Evolutionary conservation across 2,888 invertebrate species (phyloP).

Genomic region (Scaptomyza polygonia): DNA sequence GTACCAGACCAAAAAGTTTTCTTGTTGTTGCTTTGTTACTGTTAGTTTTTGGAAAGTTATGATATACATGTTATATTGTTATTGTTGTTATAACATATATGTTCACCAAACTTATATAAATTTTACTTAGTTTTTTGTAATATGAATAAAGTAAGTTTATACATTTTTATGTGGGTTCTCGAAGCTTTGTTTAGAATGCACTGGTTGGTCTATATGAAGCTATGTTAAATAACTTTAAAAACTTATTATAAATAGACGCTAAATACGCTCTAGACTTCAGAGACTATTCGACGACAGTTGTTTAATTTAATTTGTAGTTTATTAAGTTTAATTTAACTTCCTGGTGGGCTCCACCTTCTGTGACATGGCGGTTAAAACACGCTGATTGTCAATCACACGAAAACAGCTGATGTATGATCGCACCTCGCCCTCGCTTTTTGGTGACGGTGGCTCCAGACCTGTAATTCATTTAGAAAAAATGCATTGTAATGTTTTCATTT

Average conservation of each 20-base stretch:
- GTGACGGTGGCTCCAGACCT: constrained; percentile 89
- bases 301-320: not conserved
- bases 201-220: constrained; percentile 46
- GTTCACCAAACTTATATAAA: constrained; percentile 40
- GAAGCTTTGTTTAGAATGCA: constrained; percentile 38
- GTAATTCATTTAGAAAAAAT: constrained; percentile 17
- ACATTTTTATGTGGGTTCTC: constrained; percentile 15
- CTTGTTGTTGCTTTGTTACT: constrained; percentile 43
- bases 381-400: constrained; percentile 92
- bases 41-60: constrained; percentile 56
- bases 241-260: constrained; percentile 38
- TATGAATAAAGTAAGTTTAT: constrained; percentile 51
- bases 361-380: constrained; percentile 90
- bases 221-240: constrained; percentile 24
- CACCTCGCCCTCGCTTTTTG: constrained; percentile 89
- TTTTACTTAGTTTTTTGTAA: constrained; percentile 44
- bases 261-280: constrained; percentile 31
- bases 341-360: constrained; percentile 90
- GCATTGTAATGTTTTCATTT: not conserved
- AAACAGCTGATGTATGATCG: constrained; percentile 89
- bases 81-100: constrained; percentile 10
- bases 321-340: constrained; percentile 65
- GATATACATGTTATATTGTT: constrained; percentile 33
- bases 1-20: constrained; percentile 61
- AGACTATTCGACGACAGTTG: constrained; percentile 25